Evolutionary conservation across 2,797 vertebrate genomes (phyloP).

Genomic region (Glossophaga mutica): DNA sequence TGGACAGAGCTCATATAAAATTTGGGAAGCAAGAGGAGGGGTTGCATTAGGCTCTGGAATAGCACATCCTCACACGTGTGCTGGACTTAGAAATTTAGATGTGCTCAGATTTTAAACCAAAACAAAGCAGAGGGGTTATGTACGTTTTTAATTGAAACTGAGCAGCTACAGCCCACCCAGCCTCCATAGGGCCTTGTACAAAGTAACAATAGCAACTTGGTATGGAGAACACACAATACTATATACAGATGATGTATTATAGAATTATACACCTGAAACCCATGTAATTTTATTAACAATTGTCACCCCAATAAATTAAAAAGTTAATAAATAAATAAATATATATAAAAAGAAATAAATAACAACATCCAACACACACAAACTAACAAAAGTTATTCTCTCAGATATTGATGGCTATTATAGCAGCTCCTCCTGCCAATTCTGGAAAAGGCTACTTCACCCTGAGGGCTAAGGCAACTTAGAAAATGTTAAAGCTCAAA

Average conservation of each 20-base stretch:
- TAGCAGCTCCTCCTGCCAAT: not conserved
- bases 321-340: not conserved
- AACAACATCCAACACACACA: not conserved
- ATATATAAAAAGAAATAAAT: not conserved
- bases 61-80: not conserved
- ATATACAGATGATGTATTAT: not conserved
- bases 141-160: constrained; percentile 38
- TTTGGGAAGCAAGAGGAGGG: not conserved
- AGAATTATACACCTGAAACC: not conserved
- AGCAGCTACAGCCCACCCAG: constrained; percentile 34
- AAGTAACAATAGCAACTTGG: not conserved
- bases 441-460: constrained; percentile 1
- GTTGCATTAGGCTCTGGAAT: not conserved
- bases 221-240: not conserved
- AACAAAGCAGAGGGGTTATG: constrained; percentile 27
- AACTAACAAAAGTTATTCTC: not conserved
- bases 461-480: not conserved
- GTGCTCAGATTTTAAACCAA: not conserved
- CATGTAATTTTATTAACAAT: not conserved
- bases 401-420: not conserved
- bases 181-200: not conserved
- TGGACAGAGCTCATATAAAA: not conserved
- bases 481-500: not conserved
- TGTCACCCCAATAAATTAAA: not conserved
- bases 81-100: not conserved